Conservation (phyloP, 2,797 vertebrate species). For the Eulemur coronatus region DNA sequence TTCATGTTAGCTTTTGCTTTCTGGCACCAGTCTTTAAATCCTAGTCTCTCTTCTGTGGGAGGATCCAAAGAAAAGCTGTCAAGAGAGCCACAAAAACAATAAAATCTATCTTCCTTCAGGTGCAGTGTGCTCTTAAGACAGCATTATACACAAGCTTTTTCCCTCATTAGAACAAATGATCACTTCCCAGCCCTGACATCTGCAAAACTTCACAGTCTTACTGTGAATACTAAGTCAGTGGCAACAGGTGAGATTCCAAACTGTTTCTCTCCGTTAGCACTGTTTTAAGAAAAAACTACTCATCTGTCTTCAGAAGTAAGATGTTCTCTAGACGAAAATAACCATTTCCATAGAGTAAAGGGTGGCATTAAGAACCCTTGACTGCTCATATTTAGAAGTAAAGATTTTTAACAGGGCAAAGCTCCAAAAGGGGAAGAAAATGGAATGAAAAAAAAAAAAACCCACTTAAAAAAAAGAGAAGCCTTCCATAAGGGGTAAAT, state of each 20-base stretch:
- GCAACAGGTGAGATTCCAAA: conserved; percentile 4
- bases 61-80: background rate
- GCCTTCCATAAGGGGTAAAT: conserved; percentile 28
- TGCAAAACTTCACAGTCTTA: background rate
- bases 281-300: background rate
- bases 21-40: background rate
- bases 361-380: background rate
- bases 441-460: background rate
- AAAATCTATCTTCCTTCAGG: background rate
- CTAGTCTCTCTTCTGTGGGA: background rate
- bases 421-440: conserved; percentile 11
- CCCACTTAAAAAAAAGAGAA: background rate
- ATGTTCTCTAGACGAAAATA: conserved; percentile 3
- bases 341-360: background rate
- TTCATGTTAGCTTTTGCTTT: conserved; percentile 13
- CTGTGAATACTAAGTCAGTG: background rate
- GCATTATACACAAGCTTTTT: background rate
- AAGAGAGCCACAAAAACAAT: background rate
- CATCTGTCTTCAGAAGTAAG: background rate
- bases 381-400: conserved; percentile 12
- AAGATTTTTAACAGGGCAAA: conserved; percentile 37
- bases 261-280: background rate
- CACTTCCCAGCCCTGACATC: background rate
- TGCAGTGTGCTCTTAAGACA: background rate
- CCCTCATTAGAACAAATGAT: background rate